These are phyloP conservation scores for Serripes groenlandicus DNA, from an alignment of 2,888 invertebrate genomes.

Conservation along the genomic window DNA sequence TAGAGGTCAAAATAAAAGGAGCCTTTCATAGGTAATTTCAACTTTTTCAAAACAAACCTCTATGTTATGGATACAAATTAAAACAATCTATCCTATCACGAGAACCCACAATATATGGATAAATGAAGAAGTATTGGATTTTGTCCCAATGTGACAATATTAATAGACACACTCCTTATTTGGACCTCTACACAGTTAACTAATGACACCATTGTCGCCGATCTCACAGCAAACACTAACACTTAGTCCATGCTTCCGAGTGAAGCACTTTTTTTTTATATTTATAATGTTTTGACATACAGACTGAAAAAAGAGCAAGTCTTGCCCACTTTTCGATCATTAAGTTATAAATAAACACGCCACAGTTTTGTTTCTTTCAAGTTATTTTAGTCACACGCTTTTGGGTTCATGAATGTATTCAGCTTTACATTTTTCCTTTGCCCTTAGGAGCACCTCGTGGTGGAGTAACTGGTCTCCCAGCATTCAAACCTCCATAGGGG, in stretches of 20 bases:
- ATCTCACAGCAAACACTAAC: neutral
- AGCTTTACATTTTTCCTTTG: constrained; percentile 30
- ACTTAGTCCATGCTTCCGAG: neutral
- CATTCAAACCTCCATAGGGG: constrained; percentile 97
- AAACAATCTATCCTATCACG: too few species aligned
- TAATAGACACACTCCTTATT: too few species aligned
- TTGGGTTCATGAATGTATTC: neutral
- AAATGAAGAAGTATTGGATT: too few species aligned
- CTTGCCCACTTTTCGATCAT: neutral
- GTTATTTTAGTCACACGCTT: constrained; percentile 2
- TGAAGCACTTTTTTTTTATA: neutral
- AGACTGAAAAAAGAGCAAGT: neutral
- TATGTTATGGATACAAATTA: too few species aligned
- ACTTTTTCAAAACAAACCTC: too few species aligned
- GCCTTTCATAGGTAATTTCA: too few species aligned
- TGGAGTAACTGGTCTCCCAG: constrained; percentile 98
- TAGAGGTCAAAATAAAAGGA: too few species aligned
- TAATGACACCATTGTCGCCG: too few species aligned
- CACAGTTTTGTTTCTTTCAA: neutral
- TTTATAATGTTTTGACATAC: neutral
- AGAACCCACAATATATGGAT: too few species aligned
- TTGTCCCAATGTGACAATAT: too few species aligned
- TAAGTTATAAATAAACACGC: constrained; percentile 9
- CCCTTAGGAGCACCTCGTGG: constrained; percentile 89
- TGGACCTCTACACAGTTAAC: too few species aligned